Percentiles rank a stretch among this genome's conserved stretches.
Conservation (phyloP, 2,797 vertebrate genomes). For the Potorous gilbertii region DNA sequence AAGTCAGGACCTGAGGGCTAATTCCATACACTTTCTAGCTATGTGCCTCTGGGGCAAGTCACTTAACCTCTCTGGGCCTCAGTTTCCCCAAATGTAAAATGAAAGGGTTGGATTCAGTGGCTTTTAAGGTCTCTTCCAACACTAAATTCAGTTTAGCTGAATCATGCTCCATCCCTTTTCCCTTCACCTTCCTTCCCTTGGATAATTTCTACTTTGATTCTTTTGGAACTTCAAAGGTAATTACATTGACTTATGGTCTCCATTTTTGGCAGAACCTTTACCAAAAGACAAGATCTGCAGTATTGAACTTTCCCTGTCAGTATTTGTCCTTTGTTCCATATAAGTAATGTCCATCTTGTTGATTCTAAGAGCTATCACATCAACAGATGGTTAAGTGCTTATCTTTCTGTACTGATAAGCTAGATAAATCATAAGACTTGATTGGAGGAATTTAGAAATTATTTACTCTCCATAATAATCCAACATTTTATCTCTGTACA, state of each 20-base stretch:
- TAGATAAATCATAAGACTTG: neutral
- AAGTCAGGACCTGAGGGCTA: neutral
- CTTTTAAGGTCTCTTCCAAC: neutral
- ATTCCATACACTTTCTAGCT: neutral
- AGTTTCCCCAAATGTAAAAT: neutral
- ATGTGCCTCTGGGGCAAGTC: neutral
- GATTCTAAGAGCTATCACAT: neutral
- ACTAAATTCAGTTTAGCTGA: neutral
- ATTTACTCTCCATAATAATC: neutral
- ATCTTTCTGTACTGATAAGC: neutral
- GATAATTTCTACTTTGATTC: neutral
- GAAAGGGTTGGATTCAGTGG: neutral
- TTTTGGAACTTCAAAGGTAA: neutral
- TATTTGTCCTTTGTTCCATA: neutral
- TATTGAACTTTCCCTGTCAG: neutral
- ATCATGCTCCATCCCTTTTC: neutral
- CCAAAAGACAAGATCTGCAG: constrained; percentile 14
- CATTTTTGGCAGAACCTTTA: neutral
- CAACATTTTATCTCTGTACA: neutral
- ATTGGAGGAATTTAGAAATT: neutral
- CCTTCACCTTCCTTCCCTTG: neutral
- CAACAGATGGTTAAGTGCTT: neutral
- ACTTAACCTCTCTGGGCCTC: neutral
- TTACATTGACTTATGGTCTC: neutral
- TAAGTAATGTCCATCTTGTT: neutral